Percentiles rank a stretch among this genome's conserved stretches.
Conservation (phyloP, 2,113 vertebrate genomes). For the Sinocyclocheilus anshuiensis region DNA sequence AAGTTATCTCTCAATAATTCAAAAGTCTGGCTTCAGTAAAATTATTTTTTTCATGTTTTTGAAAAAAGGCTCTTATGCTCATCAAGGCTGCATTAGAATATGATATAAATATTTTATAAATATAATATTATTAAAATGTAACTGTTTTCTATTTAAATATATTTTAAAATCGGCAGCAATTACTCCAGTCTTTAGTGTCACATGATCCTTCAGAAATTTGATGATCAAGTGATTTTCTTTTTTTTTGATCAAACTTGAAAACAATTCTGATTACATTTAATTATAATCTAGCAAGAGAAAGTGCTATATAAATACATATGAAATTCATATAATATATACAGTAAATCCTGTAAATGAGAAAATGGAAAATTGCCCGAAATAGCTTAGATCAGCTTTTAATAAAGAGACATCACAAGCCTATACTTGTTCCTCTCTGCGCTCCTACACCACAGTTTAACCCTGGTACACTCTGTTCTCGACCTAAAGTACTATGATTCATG, state of each 20-base stretch:
- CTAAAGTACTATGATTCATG: neutral
- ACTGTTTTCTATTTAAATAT: too few relatives aligned
- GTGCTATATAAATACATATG: neutral
- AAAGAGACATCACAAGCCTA: constrained; percentile 15
- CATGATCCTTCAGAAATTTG: neutral
- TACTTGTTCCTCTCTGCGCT: constrained; percentile 48
- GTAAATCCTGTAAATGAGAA: constrained; percentile 29
- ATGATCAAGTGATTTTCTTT: too few relatives aligned
- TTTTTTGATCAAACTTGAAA: too few relatives aligned
- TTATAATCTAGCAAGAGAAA: neutral
- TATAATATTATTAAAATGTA: too few relatives aligned
- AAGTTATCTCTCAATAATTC: too few relatives aligned
- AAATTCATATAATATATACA: neutral
- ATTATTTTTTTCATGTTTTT: too few relatives aligned
- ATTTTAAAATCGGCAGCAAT: too few relatives aligned
- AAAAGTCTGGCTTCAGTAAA: too few relatives aligned
- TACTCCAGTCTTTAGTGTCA: too few relatives aligned
- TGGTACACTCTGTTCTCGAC: constrained; percentile 35
- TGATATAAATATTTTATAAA: too few relatives aligned
- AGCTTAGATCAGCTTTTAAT: constrained; percentile 32
- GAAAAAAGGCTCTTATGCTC: too few relatives aligned
- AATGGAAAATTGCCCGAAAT: neutral
- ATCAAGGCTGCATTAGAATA: too few relatives aligned
- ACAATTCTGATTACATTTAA: neutral
- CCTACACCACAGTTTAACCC: neutral